A percentile compares a stretch with the other conserved stretches of the same genome.
These are phyloP conservation scores for Crenuchus spilurus DNA, from an alignment of 2,797 vertebrate species.

Conservation along the genomic window DNA sequence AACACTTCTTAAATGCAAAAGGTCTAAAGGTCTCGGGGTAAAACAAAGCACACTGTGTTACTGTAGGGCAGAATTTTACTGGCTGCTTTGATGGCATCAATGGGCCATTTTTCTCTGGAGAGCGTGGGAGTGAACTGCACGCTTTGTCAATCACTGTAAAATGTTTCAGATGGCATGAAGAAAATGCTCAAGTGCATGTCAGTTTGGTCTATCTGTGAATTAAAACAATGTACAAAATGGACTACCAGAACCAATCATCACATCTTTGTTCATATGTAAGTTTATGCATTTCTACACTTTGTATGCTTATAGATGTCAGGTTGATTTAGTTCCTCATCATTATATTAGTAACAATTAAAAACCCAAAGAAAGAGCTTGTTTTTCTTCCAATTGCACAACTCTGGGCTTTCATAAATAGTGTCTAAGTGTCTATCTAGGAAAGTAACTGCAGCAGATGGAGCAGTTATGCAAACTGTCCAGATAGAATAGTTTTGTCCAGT, in stretches of 20 bases:
- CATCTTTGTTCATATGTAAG: not conserved
- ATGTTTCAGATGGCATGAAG: constrained; percentile 52
- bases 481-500: constrained; percentile 37
- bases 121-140: constrained; percentile 49
- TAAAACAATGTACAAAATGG: no score
- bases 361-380: not conserved
- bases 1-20: not conserved
- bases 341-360: no score
- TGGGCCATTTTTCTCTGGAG: constrained; percentile 15
- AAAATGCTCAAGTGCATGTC: constrained; percentile 22
- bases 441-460: constrained; percentile 34
- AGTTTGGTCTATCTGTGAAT: constrained; percentile 6
- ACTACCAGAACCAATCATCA: no score
- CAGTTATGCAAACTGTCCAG: constrained; percentile 9
- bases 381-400: not conserved
- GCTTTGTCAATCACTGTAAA: constrained; percentile 60
- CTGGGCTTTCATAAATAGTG: constrained; percentile 6
- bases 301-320: not conserved
- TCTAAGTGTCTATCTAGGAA: constrained; percentile 19
- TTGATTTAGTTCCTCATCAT: not conserved
- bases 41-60: constrained; percentile 20
- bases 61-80: constrained; percentile 8
- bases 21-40: constrained; percentile 6
- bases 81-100: constrained; percentile 41
- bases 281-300: not conserved